These are phyloP conservation scores for Odocoileus virginianus DNA, from an alignment of 2,113 vertebrate genomes.

Conservation along the genomic window DNA sequence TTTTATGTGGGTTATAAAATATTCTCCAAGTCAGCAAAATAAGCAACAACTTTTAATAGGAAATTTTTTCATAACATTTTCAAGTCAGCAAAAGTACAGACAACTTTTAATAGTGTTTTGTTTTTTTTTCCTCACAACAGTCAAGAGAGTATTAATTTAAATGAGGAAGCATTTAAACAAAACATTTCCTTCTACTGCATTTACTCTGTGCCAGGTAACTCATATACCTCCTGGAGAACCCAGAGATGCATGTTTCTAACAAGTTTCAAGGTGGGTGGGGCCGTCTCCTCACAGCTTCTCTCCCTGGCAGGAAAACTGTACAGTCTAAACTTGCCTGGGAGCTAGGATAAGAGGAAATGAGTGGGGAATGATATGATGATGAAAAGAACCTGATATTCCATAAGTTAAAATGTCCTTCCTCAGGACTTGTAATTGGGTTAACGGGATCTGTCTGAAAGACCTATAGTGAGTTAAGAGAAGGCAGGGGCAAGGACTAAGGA, in stretches of 20 bases:
- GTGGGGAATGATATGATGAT: not conserved
- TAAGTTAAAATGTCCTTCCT: not conserved
- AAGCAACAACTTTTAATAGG: slow-evolving; percentile 33
- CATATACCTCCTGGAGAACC: not conserved
- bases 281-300: rapidly evolving
- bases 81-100: slow-evolving; percentile 44
- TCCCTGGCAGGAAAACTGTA: not conserved
- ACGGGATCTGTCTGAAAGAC: not conserved
- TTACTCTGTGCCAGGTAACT: not conserved
- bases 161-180: slow-evolving; percentile 26
- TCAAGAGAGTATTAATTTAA: slow-evolving; percentile 18
- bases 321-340: not conserved
- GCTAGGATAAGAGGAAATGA: not conserved
- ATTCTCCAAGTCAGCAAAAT: slow-evolving; percentile 46
- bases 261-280: not conserved
- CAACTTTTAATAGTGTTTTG: not conserved
- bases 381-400: not conserved
- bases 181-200: not conserved
- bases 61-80: slow-evolving; percentile 25
- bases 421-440: not conserved
- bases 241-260: not conserved
- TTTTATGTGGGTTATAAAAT: slow-evolving; percentile 47
- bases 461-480: not conserved
- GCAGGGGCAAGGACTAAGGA: not conserved
- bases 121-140: not conserved